phyloP scores from a whole-genome alignment of 1,140 invertebrate species.

The Luehdorfia chinensis region DNA sequence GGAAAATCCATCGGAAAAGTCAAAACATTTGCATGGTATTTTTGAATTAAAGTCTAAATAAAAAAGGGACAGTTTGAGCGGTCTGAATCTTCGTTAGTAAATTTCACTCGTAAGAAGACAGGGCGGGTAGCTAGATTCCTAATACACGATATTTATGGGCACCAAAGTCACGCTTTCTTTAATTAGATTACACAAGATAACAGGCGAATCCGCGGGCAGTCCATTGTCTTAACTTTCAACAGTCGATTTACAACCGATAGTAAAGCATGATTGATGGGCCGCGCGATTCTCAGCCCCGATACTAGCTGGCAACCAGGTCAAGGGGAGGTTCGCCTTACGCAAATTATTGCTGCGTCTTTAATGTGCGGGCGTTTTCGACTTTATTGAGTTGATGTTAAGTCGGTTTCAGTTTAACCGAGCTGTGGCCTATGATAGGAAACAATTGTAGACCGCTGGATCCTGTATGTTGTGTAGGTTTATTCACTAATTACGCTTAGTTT shows the following conservation, averaged over 20 bases:
- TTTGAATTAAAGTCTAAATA: too few species aligned
- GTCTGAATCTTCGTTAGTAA: too few species aligned
- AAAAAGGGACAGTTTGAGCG: too few species aligned
- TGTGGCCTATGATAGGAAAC: too few species aligned
- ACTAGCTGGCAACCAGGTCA: conserved; percentile 27
- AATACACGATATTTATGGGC: too few species aligned
- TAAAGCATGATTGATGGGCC: conserved; percentile 16
- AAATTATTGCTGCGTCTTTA: conserved; percentile 9
- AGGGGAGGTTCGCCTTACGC: conserved; percentile 23
- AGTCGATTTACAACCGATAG: conserved; percentile 1
- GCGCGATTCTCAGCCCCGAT: conserved; percentile 22
- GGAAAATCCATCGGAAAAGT: too few species aligned
- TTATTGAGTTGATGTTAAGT: conserved; percentile 4
- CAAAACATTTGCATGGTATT: too few species aligned
- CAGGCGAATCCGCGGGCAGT: not conserved
- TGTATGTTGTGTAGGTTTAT: conserved; percentile 2
- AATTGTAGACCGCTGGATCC: not conserved
- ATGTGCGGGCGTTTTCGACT: not conserved
- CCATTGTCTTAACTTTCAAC: conserved; percentile 8
- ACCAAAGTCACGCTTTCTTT: too few species aligned
- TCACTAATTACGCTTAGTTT: too few species aligned
- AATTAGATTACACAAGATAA: too few species aligned
- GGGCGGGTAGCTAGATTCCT: too few species aligned
- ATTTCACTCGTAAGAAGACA: too few species aligned
- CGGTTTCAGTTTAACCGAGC: not conserved